Base-by-base conservation (phyloP, 2,797 vertebrate genomes). In the Aldrovandia affinis region DNA sequence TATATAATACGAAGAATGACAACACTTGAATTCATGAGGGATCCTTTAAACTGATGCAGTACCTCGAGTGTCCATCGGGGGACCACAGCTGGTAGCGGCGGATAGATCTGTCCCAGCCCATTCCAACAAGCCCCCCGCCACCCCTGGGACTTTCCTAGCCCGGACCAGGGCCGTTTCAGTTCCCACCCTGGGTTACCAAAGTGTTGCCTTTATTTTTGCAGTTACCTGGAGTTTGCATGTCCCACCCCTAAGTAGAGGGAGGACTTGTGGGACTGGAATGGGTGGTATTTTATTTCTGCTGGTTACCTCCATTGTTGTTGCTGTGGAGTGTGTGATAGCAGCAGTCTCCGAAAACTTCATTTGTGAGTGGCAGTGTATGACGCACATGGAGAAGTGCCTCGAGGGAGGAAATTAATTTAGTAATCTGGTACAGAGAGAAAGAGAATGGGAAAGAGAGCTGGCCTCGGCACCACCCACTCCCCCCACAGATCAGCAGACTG, bases 371-470 rank as follows among this genome's bases (percentile, higher is more conserved):
- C 30, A 44, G 33, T 47, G 33, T 33, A 15, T 84, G 73, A 84
- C 77, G 77, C 77, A 80, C 77, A 39, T 84, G 57, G 57, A 65
- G 44, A 28, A 28, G 47, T 36, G 77, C 75, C 55, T 30, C 39
- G 61, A 28, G 59, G 54, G 47, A 12, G 83, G 57, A 55, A 77
- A 12, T 28, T 78, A 8, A 75, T 79, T 0, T 20, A 28, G 44
- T 52, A 79, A 54, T 79, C 78, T 8, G 73, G 42, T 47, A 39
- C 14, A n/a, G 39, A 44, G 70, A 44, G 70, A 75, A 30, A 70
- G 68, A 39, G 15, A 42, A 15, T 6, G 25, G 33, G 68, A 73
- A 42, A 25, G 22, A 42, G 15, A 73, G 33, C 2, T 47, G 73
- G 28, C 39, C 39, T 6, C 18, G 25, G 7, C 42, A 47, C 15